These are phyloP conservation scores for Tenualosa thibaudeaui DNA, from an alignment of 2,797 vertebrate species.

Conservation along the genomic window DNA sequence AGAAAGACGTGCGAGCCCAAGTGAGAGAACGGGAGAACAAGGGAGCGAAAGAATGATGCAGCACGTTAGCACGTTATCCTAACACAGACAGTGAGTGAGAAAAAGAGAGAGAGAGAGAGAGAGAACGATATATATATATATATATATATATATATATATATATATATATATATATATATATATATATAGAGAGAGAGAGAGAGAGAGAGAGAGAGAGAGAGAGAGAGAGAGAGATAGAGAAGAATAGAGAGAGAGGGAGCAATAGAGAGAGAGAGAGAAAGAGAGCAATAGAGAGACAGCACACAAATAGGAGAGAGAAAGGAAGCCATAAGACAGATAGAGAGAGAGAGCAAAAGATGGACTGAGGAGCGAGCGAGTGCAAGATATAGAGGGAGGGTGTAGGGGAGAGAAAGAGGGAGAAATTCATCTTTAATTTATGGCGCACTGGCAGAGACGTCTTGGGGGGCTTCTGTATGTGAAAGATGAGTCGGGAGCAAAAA, in stretches of 20 bases:
- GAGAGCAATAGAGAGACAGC: conserved; percentile 10
- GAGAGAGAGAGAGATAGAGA: not conserved
- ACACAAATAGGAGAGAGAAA: conserved; percentile 35
- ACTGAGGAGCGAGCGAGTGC: not conserved
- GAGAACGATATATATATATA: too few relatives aligned
- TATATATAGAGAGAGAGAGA: not conserved
- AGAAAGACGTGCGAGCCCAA: not conserved
- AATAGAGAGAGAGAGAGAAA: not conserved
- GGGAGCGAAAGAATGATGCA: not conserved
- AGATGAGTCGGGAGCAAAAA: conserved; percentile 50
- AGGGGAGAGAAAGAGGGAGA: conserved; percentile 43
- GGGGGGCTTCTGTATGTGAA: conserved; percentile 55
- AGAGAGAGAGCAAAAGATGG: conserved; percentile 27
- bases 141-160: too few relatives aligned
- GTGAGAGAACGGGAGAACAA: not conserved
- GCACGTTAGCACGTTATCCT: not conserved
- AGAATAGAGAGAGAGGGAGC: not conserved
- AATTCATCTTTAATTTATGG: conserved; percentile 63
- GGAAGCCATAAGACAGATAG: conserved; percentile 38
- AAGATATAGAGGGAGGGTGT: conserved; percentile 32
- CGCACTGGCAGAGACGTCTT: conserved; percentile 55
- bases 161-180: too few relatives aligned
- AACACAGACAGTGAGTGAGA: not conserved
- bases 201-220: not conserved
- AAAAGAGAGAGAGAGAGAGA: not conserved